A percentile compares a stretch with the other conserved stretches of the same genome.
These are phyloP conservation scores for Petrophora chlorosata DNA, from an alignment of 2,888 invertebrate genomes.

Conservation along the genomic window DNA sequence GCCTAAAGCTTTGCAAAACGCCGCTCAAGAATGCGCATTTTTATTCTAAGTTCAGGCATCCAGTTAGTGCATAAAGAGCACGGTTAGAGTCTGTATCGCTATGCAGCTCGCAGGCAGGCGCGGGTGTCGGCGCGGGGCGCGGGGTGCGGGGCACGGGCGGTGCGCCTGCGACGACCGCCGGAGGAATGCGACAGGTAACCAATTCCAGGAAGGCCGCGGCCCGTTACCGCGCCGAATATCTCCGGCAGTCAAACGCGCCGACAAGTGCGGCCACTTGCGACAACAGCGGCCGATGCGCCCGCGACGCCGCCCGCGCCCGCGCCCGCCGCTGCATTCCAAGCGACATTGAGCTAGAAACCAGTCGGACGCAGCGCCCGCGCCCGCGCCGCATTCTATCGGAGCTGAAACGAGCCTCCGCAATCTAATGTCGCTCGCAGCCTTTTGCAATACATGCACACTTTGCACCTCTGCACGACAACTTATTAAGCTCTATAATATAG, in stretches of 20 bases:
- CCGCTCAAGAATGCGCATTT: neutral
- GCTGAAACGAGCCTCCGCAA: conserved; percentile 19
- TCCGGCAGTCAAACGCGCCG: conserved; percentile 81
- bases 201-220: conserved; percentile 82
- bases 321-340: conserved; percentile 70
- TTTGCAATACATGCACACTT: conserved; percentile 28
- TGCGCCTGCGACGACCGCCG: conserved; percentile 65
- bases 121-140: conserved; percentile 30
- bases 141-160: conserved; percentile 40
- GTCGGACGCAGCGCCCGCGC: conserved; percentile 48
- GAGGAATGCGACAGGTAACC: conserved; percentile 83
- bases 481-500: neutral
- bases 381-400: conserved; percentile 18
- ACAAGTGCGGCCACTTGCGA: conserved; percentile 83
- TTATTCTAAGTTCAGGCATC: conserved; percentile 33
- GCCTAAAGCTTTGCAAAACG: neutral
- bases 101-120: conserved; percentile 50
- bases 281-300: conserved; percentile 75
- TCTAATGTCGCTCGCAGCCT: conserved; percentile 40
- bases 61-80: conserved; percentile 47
- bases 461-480: neutral
- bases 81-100: conserved; percentile 64
- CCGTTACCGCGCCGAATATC: conserved; percentile 84
- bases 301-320: conserved; percentile 47
- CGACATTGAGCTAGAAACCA: conserved; percentile 81